Percentiles rank a stretch among this genome's conserved stretches.
These are phyloP conservation scores for Macropus fuliginosus DNA, from an alignment of 2,797 vertebrate genomes.

Conservation along the genomic window DNA sequence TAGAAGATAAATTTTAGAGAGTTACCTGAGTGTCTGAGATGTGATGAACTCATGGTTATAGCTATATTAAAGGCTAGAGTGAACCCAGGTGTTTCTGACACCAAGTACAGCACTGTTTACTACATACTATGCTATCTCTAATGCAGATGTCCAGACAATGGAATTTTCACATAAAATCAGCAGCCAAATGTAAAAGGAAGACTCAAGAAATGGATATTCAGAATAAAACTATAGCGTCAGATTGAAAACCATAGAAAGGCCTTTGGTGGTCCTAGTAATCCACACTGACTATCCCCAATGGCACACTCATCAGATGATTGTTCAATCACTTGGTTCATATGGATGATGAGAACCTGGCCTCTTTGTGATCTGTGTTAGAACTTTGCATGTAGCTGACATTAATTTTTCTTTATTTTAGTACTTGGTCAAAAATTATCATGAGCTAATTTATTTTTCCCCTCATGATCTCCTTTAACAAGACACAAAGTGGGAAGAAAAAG, in stretches of 20 bases:
- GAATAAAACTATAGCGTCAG: constrained; percentile 32
- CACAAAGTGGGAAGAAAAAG: too few species aligned
- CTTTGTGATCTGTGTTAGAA: neutral
- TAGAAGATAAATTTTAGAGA: neutral
- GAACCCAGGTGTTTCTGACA: neutral
- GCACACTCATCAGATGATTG: neutral
- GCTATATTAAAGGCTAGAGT: neutral
- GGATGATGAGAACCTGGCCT: neutral
- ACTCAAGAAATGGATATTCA: constrained; percentile 20
- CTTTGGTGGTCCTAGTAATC: neutral
- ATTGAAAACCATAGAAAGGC: neutral
- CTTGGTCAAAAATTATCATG: neutral
- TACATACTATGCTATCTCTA: neutral
- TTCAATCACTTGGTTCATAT: neutral
- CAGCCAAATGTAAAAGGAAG: constrained; percentile 36
- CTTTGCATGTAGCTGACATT: neutral
- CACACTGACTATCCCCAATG: neutral
- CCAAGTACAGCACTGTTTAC: neutral
- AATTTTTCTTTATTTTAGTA: neutral
- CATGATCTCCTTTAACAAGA: too few species aligned
- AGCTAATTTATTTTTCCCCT: neutral
- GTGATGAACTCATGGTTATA: neutral
- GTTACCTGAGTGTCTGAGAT: neutral
- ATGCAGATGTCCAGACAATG: neutral
- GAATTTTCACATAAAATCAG: neutral